These are phyloP conservation scores for Drosophila tani DNA, from an alignment of 1,140 invertebrate species.

Conservation along the genomic window DNA sequence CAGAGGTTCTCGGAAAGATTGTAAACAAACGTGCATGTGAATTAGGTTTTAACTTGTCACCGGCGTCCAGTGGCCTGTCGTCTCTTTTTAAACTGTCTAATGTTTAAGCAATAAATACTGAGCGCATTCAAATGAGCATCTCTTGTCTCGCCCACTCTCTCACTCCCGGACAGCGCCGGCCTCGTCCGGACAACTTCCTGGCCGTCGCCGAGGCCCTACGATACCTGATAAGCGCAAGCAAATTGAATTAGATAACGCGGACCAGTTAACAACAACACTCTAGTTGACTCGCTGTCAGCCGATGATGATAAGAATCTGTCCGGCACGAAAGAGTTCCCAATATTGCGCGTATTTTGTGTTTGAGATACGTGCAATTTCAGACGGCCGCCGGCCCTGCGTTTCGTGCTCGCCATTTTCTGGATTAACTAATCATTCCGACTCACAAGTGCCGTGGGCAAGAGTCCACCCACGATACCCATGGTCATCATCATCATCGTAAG, in stretches of 20 bases:
- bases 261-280: conserved; percentile 15
- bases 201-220: conserved; percentile 21
- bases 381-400: conserved; percentile 48
- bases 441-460: conserved; percentile 18
- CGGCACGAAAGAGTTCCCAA: conserved; percentile 42
- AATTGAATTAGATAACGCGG: conserved; percentile 76
- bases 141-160: neutral
- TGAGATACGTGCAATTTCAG: conserved; percentile 72
- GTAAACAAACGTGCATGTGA: conserved; percentile 77
- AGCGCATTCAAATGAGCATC: conserved; percentile 51
- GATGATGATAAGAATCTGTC: conserved; percentile 74
- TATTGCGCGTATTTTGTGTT: conserved; percentile 43
- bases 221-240: conserved; percentile 52
- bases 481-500: conserved; percentile 20
- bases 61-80: conserved; percentile 42
- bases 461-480: conserved; percentile 18
- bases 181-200: conserved; percentile 40
- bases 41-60: conserved; percentile 79
- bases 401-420: conserved; percentile 18
- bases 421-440: conserved; percentile 43
- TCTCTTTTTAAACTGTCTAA: conserved; percentile 65
- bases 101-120: conserved; percentile 73
- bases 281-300: conserved; percentile 57
- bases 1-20: conserved; percentile 52
- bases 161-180: neutral